Evolutionary conservation across 2,888 invertebrate species (phyloP).

Genomic region (Scotopteryx bipunctaria): DNA sequence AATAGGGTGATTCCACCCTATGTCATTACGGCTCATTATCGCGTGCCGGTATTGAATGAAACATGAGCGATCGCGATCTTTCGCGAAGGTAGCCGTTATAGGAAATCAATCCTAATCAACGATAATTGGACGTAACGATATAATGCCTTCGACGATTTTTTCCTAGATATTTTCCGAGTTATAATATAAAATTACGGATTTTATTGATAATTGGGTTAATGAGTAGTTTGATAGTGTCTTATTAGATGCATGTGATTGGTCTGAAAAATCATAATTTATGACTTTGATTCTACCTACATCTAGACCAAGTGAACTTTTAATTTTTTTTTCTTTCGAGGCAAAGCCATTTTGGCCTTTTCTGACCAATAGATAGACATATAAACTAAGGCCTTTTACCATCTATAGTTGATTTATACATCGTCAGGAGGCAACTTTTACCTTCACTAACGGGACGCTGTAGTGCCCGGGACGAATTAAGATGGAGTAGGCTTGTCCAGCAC

Average conservation of each 20-base stretch:
- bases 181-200: conserved; percentile 8
- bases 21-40: conserved; percentile 66
- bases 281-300: no score
- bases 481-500: no score
- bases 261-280: neutral
- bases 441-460: no score
- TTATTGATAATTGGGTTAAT: conserved; percentile 10
- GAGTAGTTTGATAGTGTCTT: neutral
- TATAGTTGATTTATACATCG: no score
- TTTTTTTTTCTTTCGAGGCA: no score
- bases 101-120: conserved; percentile 59
- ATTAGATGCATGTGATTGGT: neutral
- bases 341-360: no score
- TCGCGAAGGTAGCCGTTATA: conserved; percentile 57
- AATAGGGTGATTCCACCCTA: conserved; percentile 35
- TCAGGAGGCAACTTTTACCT: no score
- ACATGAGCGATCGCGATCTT: conserved; percentile 69
- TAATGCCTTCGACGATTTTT: conserved; percentile 29
- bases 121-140: conserved; percentile 53
- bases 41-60: conserved; percentile 63
- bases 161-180: conserved; percentile 12
- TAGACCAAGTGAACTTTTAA: no score
- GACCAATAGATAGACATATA: no score
- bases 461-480: no score
- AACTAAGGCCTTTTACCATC: no score